Conservation (phyloP, 2,797 vertebrate species). For the Mormyrops boulengeri region DNA sequence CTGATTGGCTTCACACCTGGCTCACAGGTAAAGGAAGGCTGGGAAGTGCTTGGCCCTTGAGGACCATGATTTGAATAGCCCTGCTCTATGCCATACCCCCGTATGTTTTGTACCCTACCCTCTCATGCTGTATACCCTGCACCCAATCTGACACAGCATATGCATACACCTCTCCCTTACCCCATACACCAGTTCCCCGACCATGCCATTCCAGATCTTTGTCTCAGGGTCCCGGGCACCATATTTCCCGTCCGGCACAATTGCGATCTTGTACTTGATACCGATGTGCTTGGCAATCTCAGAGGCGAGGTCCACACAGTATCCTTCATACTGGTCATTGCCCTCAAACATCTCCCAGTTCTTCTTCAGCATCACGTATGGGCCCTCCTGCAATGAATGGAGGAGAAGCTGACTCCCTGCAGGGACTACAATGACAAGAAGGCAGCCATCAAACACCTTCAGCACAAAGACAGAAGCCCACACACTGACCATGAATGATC, state of each 20-base stretch:
- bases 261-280: conserved; percentile 96
- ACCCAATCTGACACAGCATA: not conserved
- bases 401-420: conserved; percentile 39
- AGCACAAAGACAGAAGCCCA: conserved; percentile 27
- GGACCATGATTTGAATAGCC: no score
- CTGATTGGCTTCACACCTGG: no score
- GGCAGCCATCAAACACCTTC: conserved; percentile 25
- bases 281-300: conserved; percentile 97
- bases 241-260: conserved; percentile 91
- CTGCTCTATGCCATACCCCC: not conserved
- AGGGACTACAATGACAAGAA: not conserved
- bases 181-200: conserved; percentile 94
- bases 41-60: no score
- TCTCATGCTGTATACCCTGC: not conserved
- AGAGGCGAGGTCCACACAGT: conserved; percentile 93
- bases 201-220: conserved; percentile 98
- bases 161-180: conserved; percentile 54
- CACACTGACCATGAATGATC: not conserved
- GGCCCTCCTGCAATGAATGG: conserved; percentile 80
- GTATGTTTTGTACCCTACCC: not conserved
- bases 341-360: conserved; percentile 94
- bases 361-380: conserved; percentile 98
- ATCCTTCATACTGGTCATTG: conserved; percentile 94
- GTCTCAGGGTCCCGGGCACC: conserved; percentile 93
- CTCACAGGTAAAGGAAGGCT: no score